Evolutionary conservation across 2,113 vertebrate species (phyloP).

Genomic region (Caloenas nicobarica): DNA sequence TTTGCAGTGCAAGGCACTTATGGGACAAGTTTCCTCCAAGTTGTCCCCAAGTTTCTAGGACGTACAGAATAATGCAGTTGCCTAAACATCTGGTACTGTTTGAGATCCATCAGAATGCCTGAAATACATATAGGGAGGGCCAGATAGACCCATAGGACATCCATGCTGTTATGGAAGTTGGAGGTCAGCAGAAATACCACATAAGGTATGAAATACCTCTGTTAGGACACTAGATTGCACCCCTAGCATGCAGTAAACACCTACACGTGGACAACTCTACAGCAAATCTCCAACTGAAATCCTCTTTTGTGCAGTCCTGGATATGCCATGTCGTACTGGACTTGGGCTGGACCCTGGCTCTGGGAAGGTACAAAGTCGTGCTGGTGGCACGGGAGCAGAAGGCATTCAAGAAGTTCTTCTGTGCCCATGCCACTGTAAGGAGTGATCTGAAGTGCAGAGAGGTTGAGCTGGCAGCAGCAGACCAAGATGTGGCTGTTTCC

Average conservation of each 20-base stretch:
- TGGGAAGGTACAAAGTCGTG: background rate
- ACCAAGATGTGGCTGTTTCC: background rate
- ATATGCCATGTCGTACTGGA: rapidly evolving
- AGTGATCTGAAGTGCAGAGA: background rate
- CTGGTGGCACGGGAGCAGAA: background rate
- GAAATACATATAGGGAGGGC: background rate
- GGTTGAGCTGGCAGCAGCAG: background rate
- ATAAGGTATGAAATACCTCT: background rate
- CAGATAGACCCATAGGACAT: background rate
- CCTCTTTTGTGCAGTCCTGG: background rate
- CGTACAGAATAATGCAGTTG: background rate
- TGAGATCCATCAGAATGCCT: background rate
- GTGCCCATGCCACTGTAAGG: background rate
- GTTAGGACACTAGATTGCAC: background rate
- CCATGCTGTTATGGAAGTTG: background rate
- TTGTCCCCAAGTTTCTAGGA: background rate
- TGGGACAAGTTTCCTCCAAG: background rate
- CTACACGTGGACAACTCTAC: background rate
- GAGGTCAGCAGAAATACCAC: background rate
- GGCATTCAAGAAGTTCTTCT: background rate
- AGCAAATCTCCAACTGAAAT: background rate
- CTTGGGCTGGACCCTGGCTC: background rate
- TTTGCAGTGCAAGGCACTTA: background rate
- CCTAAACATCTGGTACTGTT: background rate
- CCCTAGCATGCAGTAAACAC: background rate